Evolutionary conservation across 1,140 invertebrate genomes (phyloP).

Genomic region (Sitophilus oryzae): DNA sequence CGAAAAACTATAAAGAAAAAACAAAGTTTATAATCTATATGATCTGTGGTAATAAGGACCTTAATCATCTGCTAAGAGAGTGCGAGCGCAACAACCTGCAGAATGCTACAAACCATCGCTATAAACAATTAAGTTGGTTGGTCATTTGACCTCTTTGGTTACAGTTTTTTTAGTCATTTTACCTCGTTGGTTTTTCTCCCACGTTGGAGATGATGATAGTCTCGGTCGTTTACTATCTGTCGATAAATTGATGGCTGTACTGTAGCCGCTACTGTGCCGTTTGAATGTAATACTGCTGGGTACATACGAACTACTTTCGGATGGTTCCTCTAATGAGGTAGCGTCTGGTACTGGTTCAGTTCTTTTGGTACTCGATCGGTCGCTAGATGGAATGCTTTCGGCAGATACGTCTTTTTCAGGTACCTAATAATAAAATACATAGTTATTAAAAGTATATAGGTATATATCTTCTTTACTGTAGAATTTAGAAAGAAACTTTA

Average conservation of each 20-base stretch:
- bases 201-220: conserved; percentile 12
- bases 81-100: too few species aligned
- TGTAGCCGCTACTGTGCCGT: conserved; percentile 15
- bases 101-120: too few species aligned
- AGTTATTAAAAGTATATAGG: too few species aligned
- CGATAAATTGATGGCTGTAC: conserved; percentile 23
- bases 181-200: conserved; percentile 23
- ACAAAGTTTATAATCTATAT: too few species aligned
- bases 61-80: too few species aligned
- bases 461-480: too few species aligned
- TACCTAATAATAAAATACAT: conserved; percentile 16
- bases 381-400: conserved; percentile 19
- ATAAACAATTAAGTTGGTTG: too few species aligned
- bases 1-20: too few species aligned
- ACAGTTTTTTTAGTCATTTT: too few species aligned
- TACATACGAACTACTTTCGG: conserved; percentile 7
- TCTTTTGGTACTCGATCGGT: not conserved
- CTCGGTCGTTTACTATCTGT: conserved; percentile 17
- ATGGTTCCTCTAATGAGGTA: not conserved
- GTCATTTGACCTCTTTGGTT: too few species aligned
- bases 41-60: too few species aligned
- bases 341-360: conserved; percentile 2
- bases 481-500: too few species aligned
- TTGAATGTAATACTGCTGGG: conserved; percentile 13
- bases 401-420: conserved; percentile 17